Evolutionary conservation across 2,113 vertebrate genomes (phyloP).

Genomic region (Takifugu bimaculatus): DNA sequence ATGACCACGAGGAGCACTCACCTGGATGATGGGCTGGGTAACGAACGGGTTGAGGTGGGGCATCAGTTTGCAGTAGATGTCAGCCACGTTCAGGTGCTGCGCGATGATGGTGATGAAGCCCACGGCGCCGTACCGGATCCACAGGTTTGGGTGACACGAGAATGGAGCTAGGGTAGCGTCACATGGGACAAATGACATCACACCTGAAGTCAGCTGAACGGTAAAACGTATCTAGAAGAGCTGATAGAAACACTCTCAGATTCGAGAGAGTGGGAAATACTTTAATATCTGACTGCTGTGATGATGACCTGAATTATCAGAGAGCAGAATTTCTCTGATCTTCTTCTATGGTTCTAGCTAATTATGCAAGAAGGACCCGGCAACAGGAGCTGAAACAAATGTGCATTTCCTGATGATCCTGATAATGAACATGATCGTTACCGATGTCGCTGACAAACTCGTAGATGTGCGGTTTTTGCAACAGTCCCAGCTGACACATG

Average conservation of each 20-base stretch:
- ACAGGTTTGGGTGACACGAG: conserved; percentile 94
- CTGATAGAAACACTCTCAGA: too few species aligned
- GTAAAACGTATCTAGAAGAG: too few species aligned
- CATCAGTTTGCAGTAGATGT: conserved; percentile 97
- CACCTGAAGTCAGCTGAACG: too few species aligned
- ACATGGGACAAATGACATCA: not conserved
- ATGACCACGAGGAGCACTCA: conserved; percentile 43
- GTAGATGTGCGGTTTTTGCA: conserved; percentile 96
- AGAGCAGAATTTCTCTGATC: too few species aligned
- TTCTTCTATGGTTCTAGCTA: too few species aligned
- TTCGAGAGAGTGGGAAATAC: too few species aligned
- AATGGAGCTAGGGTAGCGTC: conserved; percentile 82
- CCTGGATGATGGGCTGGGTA: conserved; percentile 96
- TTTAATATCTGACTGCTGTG: too few species aligned
- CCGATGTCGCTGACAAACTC: conserved; percentile 95
- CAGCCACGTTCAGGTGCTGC: conserved; percentile 91
- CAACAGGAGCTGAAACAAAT: too few species aligned
- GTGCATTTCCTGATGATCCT: too few species aligned
- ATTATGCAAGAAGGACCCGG: too few species aligned
- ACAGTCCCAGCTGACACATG: conserved; percentile 94
- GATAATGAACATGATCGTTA: conserved; percentile 49
- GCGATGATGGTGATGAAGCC: conserved; percentile 98
- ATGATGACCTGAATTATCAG: too few species aligned
- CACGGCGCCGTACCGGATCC: conserved; percentile 95
- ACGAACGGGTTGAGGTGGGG: conserved; percentile 92